Conservation (phyloP, 2,113 vertebrate genomes). For the Nanger granti region DNA sequence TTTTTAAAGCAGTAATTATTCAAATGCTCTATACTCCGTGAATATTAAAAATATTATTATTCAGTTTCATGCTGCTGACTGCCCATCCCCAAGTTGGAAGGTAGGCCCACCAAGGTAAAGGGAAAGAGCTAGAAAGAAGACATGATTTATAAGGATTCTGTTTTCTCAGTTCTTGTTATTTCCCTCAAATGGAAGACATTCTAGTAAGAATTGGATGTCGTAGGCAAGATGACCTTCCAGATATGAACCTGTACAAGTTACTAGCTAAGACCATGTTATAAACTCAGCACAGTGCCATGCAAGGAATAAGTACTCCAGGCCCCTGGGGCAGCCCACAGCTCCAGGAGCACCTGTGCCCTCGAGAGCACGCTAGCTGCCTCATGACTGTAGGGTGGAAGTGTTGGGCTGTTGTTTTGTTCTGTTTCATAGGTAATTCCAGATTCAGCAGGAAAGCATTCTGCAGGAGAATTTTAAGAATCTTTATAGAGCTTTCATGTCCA, state of each 20-base stretch:
- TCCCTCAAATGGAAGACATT: neutral
- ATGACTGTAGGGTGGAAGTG: neutral
- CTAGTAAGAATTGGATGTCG: neutral
- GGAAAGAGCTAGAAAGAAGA: conserved; percentile 2
- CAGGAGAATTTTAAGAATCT: neutral
- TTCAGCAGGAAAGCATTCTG: neutral
- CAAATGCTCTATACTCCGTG: neutral
- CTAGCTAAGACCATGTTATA: neutral
- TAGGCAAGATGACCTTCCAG: neutral
- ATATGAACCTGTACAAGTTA: neutral
- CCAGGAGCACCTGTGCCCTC: neutral
- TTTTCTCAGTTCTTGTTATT: conserved; percentile 27
- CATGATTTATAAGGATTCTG: neutral
- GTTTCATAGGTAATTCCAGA: neutral
- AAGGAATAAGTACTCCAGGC: neutral
- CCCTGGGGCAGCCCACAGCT: neutral
- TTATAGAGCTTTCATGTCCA: neutral
- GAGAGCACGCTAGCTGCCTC: neutral
- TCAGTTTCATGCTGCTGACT: neutral
- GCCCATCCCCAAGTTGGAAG: neutral
- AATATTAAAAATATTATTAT: conserved; percentile 2
- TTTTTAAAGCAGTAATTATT: neutral
- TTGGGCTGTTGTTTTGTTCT: neutral
- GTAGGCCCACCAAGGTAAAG: neutral
- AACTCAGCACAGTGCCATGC: neutral